Base-by-base conservation (phyloP, 2,113 vertebrate genomes). In the Austrofundulus limnaeus region DNA sequence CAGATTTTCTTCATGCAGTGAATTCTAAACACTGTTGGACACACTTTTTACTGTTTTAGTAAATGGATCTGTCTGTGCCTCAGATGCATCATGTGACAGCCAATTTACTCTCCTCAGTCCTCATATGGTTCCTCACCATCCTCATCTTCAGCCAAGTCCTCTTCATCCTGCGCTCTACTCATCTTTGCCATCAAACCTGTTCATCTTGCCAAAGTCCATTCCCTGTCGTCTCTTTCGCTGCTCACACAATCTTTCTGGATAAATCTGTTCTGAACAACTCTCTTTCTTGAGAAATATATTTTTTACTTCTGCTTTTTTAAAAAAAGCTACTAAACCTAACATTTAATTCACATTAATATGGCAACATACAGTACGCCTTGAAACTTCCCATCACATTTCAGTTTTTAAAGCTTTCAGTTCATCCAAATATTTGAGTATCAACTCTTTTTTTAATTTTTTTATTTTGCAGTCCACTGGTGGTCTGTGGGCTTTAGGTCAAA, bases 401-500 rank as follows among this genome's bases (percentile, higher is more conserved):
- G 11, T 12, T 10, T 10, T 23, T 13, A 31, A 50, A 49, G 15
- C 16, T 45, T 56, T 31, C 14, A 28, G 8, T 50, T 31, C 14
- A 28, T 31, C 34, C 48, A n/a, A 8, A 43, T 21, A 43, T 14
- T 47, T 47, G n/a, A 61, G 59, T 9, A 46, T 49, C 31, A 34
- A 2, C 21, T 12, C 23, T 14, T 15, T 39, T 34, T 60, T 47
- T n/a, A 17, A 38, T 14, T 15, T 39, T 34, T 60, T 47, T n/a
- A n/a, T n/a, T 47, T 5, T 21, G 16, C 15, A 15, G 15, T 7
- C 12, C 23, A 42, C 15, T 47, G 25, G 31, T 50, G 21, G 31
- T 57, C 20, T 49, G 46, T 50, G 37, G 20, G 28, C 21, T 67
- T 50, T 42, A 58, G 54, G 46, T 58, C 66, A 68, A 19, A 58